Evolutionary conservation across 2,888 invertebrate species (phyloP).

Genomic region (Diarsia brunnea): DNA sequence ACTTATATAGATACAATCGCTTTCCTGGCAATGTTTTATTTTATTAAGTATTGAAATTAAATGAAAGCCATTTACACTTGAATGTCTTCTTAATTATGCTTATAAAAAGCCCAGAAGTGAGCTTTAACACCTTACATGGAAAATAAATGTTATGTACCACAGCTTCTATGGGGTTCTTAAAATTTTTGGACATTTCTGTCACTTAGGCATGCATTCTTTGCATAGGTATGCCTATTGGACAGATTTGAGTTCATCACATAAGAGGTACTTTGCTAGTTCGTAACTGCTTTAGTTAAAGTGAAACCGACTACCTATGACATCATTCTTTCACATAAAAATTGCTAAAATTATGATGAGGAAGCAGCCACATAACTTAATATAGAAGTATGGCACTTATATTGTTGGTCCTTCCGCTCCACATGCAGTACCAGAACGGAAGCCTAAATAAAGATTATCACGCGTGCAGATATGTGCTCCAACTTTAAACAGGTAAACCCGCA

Average conservation of each 20-base stretch:
- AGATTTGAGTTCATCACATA: not conserved
- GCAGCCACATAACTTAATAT: not conserved
- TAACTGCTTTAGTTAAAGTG: not conserved
- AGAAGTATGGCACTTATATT: not conserved
- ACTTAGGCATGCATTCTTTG: not conserved
- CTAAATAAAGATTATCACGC: not conserved
- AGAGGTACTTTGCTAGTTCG: not conserved
- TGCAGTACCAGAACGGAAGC: not conserved
- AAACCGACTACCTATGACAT: not conserved
- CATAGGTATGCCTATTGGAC: not conserved
- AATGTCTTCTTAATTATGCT: not conserved
- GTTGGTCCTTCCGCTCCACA: not conserved
- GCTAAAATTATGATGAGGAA: not conserved
- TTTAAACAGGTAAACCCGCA: not conserved
- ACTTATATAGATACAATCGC: not conserved
- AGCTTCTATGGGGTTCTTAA: not conserved
- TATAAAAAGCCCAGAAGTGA: not conserved
- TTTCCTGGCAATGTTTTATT: not conserved
- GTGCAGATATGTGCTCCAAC: not conserved
- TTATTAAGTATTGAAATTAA: slow-evolving; percentile 8
- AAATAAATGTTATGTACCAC: not conserved
- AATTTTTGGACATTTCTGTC: not conserved
- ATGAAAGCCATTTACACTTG: slow-evolving; percentile 4
- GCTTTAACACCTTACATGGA: not conserved
- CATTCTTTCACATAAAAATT: not conserved